Base-by-base conservation (phyloP, 1,140 invertebrate species). In the Drosophila paulistorum region DNA sequence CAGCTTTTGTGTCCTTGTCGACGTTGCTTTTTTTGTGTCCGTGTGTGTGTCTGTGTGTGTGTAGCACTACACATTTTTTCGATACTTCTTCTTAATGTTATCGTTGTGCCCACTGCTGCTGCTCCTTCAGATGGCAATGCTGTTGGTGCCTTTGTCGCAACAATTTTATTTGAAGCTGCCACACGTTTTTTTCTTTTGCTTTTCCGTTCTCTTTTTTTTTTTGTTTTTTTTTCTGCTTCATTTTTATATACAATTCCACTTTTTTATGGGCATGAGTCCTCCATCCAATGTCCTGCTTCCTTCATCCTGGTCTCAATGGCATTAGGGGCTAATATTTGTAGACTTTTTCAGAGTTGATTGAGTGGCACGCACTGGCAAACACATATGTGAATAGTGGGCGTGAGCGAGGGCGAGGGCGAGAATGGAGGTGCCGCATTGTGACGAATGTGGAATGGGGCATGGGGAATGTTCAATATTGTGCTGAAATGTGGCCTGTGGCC, bases 251-350 rank as follows among this genome's bases (percentile, higher is more conserved):
- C 84, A 86, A 89, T 86, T 89, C 84, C 83, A 83, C 51, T 86
- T 86, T 86, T 86, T 86, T 86, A 86, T 86, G 82, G 68, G 67
- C 74, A n/a, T 69, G 65, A 74, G 7, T 67, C 37, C 35, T 35
- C 14, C 33, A 9, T 13, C 35, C 9, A 9, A n/a, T 45, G 14
- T 68, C 30, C 20, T 39, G 59, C 58, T 41, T 89, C 80, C 80
- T 78, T 87, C 77, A 71, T 77, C 65, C 71, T 62, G 74, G 77
- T 90, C 87, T 90, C 87, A 90, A 84, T 90, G 87, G 87, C 81
- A 90, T 90, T 90, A 90, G 83, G 80, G 87, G 79, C 87, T 90
- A 90, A 90, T 90, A 90, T 90, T 90, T 90, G 83, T 90, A 89
- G 79, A 90, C 77, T 89, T 89, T 89, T 89, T 89, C 81, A 80